Conservation (phyloP, 2,888 invertebrate genomes). For the Diploptera punctata region DNA sequence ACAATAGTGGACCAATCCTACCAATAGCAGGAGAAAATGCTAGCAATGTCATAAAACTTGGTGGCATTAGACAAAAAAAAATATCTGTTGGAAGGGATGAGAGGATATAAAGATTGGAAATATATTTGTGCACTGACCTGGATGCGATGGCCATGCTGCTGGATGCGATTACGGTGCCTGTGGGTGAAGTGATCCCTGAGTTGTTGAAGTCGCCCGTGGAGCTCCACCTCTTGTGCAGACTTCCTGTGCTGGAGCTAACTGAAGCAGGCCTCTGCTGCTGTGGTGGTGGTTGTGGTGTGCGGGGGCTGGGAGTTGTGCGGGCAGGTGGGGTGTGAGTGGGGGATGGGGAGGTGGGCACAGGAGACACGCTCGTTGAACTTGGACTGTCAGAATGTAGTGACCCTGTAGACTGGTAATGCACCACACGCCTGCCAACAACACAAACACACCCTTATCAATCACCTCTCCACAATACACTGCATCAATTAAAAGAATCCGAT, state of each 20-base stretch:
- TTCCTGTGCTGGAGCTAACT: slow-evolving; percentile 46
- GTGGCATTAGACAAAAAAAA: neutral
- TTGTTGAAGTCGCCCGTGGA: slow-evolving; percentile 84
- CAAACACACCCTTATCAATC: too few relatives aligned
- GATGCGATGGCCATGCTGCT: slow-evolving; percentile 49
- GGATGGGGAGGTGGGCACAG: slow-evolving; percentile 67
- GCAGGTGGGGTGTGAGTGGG: slow-evolving; percentile 50
- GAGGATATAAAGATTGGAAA: too few relatives aligned
- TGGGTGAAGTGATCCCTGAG: slow-evolving; percentile 38
- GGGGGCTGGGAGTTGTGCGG: slow-evolving; percentile 49
- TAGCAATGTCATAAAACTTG: too few relatives aligned
- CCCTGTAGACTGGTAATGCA: slow-evolving; percentile 83
- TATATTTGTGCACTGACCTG: slow-evolving; percentile 56
- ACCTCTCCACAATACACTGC: too few relatives aligned
- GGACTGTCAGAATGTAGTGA: slow-evolving; percentile 84
- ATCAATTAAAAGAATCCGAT: too few relatives aligned
- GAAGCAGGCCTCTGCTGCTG: slow-evolving; percentile 55
- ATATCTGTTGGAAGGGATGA: too few relatives aligned
- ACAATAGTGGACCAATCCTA: neutral
- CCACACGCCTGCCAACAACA: slow-evolving; percentile 66
- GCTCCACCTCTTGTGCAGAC: slow-evolving; percentile 77
- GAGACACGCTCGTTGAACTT: slow-evolving; percentile 84
- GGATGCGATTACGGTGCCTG: neutral
- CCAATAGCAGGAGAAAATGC: too few relatives aligned
- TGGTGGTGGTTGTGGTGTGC: slow-evolving; percentile 53